These are phyloP conservation scores for Pseudococcus jackbeardsleyi DNA, from an alignment of 2,888 invertebrate species.

Conservation along the genomic window DNA sequence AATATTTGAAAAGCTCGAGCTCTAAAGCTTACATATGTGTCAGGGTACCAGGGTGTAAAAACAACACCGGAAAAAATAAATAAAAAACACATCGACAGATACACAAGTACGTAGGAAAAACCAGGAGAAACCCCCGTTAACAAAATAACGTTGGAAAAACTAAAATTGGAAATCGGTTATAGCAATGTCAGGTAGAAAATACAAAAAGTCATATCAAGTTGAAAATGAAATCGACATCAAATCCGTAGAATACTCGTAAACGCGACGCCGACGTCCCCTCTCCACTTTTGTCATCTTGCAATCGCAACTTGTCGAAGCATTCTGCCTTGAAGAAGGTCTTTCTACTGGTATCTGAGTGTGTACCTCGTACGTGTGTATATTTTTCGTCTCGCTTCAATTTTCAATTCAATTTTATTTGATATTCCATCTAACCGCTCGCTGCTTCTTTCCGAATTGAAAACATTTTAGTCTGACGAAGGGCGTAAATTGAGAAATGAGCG, in stretches of 20 bases:
- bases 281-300: neutral
- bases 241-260: conserved; percentile 53
- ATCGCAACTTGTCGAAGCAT: conserved; percentile 46
- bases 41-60: conserved; percentile 23
- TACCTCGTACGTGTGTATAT: neutral
- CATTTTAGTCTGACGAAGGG: conserved; percentile 28
- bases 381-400: conserved; percentile 51
- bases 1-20: neutral
- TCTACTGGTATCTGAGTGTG: neutral
- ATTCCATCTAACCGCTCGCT: conserved; percentile 59
- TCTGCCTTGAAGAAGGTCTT: neutral
- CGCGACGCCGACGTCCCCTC: neutral
- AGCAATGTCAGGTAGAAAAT: conserved; percentile 63
- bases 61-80: conserved; percentile 10
- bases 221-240: conserved; percentile 64
- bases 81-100: conserved; percentile 39
- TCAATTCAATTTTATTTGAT: conserved; percentile 63
- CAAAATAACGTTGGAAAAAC: conserved; percentile 60
- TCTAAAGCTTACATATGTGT: neutral
- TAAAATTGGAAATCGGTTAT: conserved; percentile 64
- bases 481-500: conserved; percentile 21
- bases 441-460: conserved; percentile 52
- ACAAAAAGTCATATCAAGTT: conserved; percentile 62
- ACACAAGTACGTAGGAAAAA: neutral
- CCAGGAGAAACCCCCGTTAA: conserved; percentile 21